phyloP scores from a whole-genome alignment of 2,797 vertebrate genomes.

The Microcaecilia unicolor region DNA sequence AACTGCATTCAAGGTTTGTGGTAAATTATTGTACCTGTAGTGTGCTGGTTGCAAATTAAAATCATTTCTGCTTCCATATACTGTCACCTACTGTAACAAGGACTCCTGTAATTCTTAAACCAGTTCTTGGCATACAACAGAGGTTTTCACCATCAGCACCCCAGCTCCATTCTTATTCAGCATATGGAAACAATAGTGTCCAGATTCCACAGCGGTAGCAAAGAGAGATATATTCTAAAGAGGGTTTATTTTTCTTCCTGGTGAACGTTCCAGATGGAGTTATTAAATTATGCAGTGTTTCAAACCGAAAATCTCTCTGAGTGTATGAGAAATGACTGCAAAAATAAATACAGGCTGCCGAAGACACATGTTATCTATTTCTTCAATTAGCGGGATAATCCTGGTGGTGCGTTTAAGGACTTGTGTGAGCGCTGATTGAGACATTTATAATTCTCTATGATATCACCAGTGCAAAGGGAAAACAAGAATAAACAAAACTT shows the following conservation, averaged over 20 bases:
- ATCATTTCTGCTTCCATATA: no score
- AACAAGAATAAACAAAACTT: constrained; percentile 12
- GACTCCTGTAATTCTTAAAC: no score
- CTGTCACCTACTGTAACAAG: no score
- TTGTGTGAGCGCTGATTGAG: constrained; percentile 24
- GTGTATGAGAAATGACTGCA: constrained; percentile 31
- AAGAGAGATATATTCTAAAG: constrained; percentile 14
- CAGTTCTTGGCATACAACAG: no score
- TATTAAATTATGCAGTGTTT: constrained; percentile 35
- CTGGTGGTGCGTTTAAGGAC: constrained; percentile 27
- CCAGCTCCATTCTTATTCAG: constrained; percentile 20
- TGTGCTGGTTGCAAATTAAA: no score
- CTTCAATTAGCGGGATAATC: constrained; percentile 32
- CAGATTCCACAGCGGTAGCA: constrained; percentile 32
- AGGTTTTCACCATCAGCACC: no score
- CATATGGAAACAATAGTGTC: constrained; percentile 35
- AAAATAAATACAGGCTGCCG: constrained; percentile 32
- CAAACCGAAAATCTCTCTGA: constrained; percentile 33
- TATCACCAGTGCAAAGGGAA: constrained; percentile 3
- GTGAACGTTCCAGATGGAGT: constrained; percentile 40
- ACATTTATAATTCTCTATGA: constrained; percentile 16
- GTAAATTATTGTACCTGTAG: no score
- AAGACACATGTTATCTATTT: constrained; percentile 37
- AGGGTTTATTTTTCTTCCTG: neutral
- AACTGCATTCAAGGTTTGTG: no score